phyloP scores from a whole-genome alignment of 2,797 vertebrate species.

The Cirrhinus molitorella region DNA sequence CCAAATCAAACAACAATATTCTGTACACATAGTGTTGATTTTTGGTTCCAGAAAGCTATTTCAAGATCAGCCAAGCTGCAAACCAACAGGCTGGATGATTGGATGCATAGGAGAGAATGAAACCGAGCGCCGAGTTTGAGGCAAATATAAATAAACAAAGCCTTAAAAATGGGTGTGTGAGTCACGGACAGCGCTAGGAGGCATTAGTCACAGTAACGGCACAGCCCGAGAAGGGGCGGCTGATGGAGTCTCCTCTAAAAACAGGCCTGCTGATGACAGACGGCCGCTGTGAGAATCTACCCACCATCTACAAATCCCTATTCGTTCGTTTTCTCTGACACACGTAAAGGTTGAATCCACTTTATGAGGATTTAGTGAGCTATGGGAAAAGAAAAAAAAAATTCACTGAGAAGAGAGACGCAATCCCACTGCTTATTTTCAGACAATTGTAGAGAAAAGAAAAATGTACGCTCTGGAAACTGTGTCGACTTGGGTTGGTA shows the following conservation, averaged over 20 bases:
- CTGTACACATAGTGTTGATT: not conserved
- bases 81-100: not conserved
- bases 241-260: conserved; percentile 31
- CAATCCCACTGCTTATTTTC: conserved; percentile 35
- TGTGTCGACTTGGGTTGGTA: conserved; percentile 8
- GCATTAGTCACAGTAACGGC: conserved; percentile 43
- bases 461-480: conserved; percentile 35
- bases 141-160: conserved; percentile 40
- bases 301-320: conserved; percentile 38
- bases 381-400: not conserved
- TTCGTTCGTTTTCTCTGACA: conserved; percentile 33
- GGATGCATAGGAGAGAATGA: not conserved
- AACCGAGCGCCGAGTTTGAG: not conserved
- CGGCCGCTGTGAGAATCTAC: conserved; percentile 23
- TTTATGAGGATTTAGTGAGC: conserved; percentile 51
- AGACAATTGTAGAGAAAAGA: conserved; percentile 34
- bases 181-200: not conserved
- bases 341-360: conserved; percentile 47
- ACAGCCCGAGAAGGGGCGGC: conserved; percentile 26
- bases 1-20: not conserved
- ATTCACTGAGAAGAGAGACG: not conserved
- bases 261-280: conserved; percentile 27
- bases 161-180: conserved; percentile 35
- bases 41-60: conserved; percentile 19
- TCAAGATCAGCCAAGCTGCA: not conserved